Evolutionary conservation across 2,797 vertebrate genomes (phyloP).

Genomic region (Thamnophis elegans): DNA sequence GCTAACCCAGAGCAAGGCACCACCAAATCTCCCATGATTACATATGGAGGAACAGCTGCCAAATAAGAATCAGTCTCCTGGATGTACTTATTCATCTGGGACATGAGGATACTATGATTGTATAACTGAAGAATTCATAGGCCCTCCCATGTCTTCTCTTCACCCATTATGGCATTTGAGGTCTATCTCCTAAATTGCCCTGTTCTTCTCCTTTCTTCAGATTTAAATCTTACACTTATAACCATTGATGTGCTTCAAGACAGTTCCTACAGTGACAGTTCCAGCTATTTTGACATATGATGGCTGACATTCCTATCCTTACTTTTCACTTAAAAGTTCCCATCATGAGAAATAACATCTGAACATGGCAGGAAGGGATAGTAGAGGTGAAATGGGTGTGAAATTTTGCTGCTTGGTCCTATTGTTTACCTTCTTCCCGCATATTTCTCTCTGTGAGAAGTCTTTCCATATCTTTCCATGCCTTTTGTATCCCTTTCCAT

Average conservation of each 20-base stretch:
- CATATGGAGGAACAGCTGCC: background rate
- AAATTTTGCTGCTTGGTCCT: background rate
- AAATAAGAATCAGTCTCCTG: background rate
- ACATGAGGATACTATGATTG: background rate
- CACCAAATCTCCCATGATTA: background rate
- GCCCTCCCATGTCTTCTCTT: background rate
- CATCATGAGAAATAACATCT: too few relatives aligned
- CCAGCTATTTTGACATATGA: background rate
- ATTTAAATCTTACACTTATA: background rate
- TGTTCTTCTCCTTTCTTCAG: background rate
- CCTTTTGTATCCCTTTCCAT: background rate
- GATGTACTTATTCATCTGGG: background rate
- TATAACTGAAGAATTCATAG: background rate
- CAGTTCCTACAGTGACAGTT: background rate
- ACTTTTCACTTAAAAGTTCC: background rate
- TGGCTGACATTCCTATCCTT: background rate
- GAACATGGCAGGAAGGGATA: background rate
- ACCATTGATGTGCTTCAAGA: background rate
- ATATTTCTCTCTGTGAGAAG: background rate
- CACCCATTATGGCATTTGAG: background rate
- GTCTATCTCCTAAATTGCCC: background rate
- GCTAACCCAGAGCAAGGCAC: constrained; percentile 8
- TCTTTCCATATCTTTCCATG: background rate
- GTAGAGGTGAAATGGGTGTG: background rate
- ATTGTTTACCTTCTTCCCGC: too few relatives aligned